These are phyloP conservation scores for Trogon melanurus DNA, from an alignment of 2,113 vertebrate genomes.

Conservation along the genomic window DNA sequence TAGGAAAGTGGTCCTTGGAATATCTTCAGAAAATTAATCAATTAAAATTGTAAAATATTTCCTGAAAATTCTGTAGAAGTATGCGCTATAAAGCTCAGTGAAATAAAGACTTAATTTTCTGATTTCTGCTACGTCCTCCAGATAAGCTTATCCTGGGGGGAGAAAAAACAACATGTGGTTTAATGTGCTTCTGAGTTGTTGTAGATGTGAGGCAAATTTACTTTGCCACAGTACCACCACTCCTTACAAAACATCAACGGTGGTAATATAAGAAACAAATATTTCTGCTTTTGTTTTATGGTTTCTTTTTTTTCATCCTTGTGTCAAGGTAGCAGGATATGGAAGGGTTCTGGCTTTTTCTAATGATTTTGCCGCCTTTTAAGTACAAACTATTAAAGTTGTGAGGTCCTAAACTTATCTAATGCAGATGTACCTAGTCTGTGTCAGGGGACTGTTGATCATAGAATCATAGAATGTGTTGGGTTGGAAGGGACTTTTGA, in stretches of 20 bases:
- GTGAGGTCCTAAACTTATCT: not conserved
- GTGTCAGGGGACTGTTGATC: not conserved
- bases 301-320: not conserved
- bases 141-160: not conserved
- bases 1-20: not conserved
- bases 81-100: not conserved
- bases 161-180: not conserved
- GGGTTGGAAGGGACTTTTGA: no score
- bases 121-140: not conserved
- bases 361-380: not conserved
- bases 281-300: not conserved
- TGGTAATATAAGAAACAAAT: not conserved
- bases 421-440: not conserved
- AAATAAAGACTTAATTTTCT: not conserved
- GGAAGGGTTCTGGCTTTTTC: not conserved
- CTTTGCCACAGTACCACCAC: not conserved
- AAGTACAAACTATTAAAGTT: not conserved
- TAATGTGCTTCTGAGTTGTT: not conserved
- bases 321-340: not conserved
- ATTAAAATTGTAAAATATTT: not conserved
- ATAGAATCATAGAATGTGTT: no score
- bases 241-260: not conserved
- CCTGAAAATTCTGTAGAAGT: not conserved
- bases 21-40: not conserved
- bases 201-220: not conserved